A percentile compares a stretch with the other conserved stretches of the same genome.
Conservation (phyloP, 2,113 vertebrate species). For the Brienomyrus longianalis region DNA sequence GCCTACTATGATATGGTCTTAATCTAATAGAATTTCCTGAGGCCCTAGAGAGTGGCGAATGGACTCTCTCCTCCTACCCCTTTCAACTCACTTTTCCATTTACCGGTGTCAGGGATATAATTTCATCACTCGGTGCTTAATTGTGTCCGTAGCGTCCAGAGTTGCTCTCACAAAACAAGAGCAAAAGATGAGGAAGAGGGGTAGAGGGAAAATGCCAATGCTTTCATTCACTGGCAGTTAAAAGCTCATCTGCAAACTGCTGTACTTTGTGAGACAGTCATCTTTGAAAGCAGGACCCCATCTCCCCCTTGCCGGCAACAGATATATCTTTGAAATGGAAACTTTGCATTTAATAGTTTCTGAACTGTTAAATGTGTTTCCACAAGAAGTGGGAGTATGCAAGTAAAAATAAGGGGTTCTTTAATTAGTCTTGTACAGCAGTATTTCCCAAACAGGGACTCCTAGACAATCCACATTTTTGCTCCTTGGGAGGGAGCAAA, state of each 20-base stretch:
- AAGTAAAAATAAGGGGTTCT: not conserved
- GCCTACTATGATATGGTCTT: conserved; percentile 34
- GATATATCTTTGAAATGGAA: conserved; percentile 6
- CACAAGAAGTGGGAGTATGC: not conserved
- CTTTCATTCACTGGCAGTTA: conserved; percentile 59
- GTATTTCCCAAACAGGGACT: not conserved
- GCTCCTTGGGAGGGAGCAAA: too few relatives aligned
- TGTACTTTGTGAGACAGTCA: conserved; percentile 15
- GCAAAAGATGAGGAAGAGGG: conserved; percentile 25
- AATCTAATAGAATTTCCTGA: conserved; percentile 53
- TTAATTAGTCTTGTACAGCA: not conserved
- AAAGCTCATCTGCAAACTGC: conserved; percentile 48
- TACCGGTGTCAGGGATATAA: conserved; percentile 46
- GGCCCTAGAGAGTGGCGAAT: conserved; percentile 45
- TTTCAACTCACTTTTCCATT: conserved; percentile 45
- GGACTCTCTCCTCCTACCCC: conserved; percentile 47
- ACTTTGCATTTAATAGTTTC: conserved; percentile 7
- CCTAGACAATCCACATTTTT: too few relatives aligned
- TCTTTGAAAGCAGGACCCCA: conserved; percentile 10
- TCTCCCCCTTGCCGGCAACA: not conserved
- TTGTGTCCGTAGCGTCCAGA: conserved; percentile 50
- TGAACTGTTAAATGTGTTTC: not conserved
- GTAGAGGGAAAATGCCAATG: conserved; percentile 54
- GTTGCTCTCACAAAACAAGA: conserved; percentile 34
- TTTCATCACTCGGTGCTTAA: conserved; percentile 57